Base-by-base conservation (phyloP, 2,113 vertebrate species). In the Syrrhaptes paradoxus region DNA sequence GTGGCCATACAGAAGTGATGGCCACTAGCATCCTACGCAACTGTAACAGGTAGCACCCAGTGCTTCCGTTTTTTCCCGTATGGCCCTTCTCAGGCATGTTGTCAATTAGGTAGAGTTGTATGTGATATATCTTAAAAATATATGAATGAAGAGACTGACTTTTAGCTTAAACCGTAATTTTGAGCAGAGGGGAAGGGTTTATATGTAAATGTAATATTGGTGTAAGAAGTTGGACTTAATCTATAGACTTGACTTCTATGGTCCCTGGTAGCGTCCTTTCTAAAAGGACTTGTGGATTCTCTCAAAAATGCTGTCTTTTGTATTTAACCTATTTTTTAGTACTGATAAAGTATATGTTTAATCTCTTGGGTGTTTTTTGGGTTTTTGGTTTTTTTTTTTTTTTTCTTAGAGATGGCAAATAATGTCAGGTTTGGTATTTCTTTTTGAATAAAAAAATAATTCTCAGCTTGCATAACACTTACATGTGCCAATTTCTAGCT, bases 401-500 rank as follows among this genome's bases (percentile, higher is more conserved):
- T 85, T 76, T 59, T 7, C 22, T 31, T 43, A 17, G 51, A 57
- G 31, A 29, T 80, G 51, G 58, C 28, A 94, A 71, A 76, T 95
- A 85, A 93, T 89, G 38, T 22, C 70, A 82, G 29, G 57, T 82
- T 91, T 91, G 90, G 24, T 77, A 77, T 90, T 94, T 95, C 76
- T 84, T 85, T 76, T 52, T 76, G n/a, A 86, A 77, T 38, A 54
- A 87, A 41, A 71, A 46, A 71, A 14, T 41, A 85, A 87, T 89
- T 85, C 62, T 83, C 43, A 80, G 54, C 48, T 93, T 72, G 38
- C 32, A 36, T 94, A 79, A 94, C 91, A 94, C 96, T 96, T 70
- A 85, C 52, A 45, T 91, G 85, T 95, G 85, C 87, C 87, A 94
- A 21, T 94, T 94, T 88, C 82, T 83, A 67, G 43, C 87, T 96